phyloP scores from a whole-genome alignment of 1,140 invertebrate genomes.

The honey bee (Apis mellifera) region Amel_HAv3.1 CM009940.2:8910501-8911000 shows the following conservation, averaged over 20 bases:
- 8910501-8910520: constrained; percentile 25
- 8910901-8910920: neutral
- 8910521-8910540: constrained; percentile 16
- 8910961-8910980: too few relatives aligned
- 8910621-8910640: constrained; percentile 6
- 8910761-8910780: constrained; percentile 16
- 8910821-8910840: neutral
- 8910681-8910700: neutral
- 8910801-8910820: too few relatives aligned
- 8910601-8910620: constrained; percentile 23
- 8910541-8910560: constrained; percentile 26
- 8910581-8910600: constrained; percentile 33
- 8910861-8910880: neutral
- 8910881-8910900: neutral
- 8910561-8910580: neutral
- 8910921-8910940: too few relatives aligned
- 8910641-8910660: neutral
- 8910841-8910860: neutral
- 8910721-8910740: neutral
- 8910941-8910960: too few relatives aligned
- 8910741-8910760: constrained; percentile 37
- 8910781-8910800: constrained; percentile 12
- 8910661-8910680: constrained; percentile 36
- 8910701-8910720: neutral
- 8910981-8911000: too few relatives aligned